Conservation (phyloP, 2,113 vertebrate species). For the Otocyon megalotis region DNA sequence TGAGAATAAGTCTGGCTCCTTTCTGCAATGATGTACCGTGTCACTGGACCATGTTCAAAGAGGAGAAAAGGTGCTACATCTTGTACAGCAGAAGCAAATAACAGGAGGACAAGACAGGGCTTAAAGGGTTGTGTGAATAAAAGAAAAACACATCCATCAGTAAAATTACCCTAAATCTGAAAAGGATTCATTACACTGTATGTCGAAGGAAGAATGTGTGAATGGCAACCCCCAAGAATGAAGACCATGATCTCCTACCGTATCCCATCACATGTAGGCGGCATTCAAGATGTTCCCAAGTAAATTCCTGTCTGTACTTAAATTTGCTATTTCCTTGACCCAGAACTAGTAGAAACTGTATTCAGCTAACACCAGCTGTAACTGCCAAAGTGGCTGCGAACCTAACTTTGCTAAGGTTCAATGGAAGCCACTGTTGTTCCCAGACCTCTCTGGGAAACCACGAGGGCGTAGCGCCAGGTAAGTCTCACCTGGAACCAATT, state of each 20-base stretch:
- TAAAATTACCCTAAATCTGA: constrained; percentile 39
- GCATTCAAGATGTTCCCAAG: neutral
- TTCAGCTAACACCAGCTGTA: neutral
- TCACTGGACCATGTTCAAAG: constrained; percentile 71
- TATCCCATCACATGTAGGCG: neutral
- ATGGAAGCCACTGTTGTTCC: constrained; percentile 39
- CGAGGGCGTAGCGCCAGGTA: neutral
- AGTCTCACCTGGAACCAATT: constrained; percentile 45
- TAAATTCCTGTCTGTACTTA: neutral
- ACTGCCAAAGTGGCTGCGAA: constrained; percentile 12
- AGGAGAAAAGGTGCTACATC: constrained; percentile 70
- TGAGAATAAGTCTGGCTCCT: constrained; percentile 73
- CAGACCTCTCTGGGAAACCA: neutral
- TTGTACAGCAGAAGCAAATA: constrained; percentile 71
- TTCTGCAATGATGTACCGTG: constrained; percentile 64
- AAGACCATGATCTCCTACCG: neutral
- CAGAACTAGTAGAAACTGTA: constrained; percentile 32
- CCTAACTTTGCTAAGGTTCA: constrained; percentile 34
- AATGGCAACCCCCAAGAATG: constrained; percentile 78
- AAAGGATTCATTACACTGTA: constrained; percentile 34
- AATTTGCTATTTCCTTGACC: neutral
- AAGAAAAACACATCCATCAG: constrained; percentile 57
- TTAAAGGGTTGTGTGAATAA: constrained; percentile 41
- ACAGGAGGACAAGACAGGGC: constrained; percentile 65
- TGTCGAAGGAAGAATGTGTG: constrained; percentile 10